phyloP scores from a whole-genome alignment of 2,113 vertebrate genomes.

The Colossoma macropomum region DNA sequence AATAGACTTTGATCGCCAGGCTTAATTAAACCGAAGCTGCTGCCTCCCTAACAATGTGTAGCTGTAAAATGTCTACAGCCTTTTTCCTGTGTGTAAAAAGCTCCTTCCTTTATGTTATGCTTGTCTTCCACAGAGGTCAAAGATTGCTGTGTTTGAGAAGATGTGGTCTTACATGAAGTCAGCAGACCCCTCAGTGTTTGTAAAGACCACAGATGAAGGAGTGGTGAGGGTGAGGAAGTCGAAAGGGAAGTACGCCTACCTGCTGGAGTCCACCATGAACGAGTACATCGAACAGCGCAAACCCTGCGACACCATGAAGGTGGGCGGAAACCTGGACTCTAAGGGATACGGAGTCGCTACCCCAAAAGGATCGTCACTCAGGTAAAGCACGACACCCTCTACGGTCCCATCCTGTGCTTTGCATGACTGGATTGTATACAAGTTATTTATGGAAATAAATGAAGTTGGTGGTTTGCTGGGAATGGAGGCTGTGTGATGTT shows the following conservation, averaged over 20 bases:
- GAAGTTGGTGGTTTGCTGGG: neutral
- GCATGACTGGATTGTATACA: slow-evolving; percentile 35
- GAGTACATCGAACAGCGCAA: slow-evolving; percentile 98
- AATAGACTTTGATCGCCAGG: neutral
- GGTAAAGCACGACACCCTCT: slow-evolving; percentile 79
- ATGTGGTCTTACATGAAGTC: slow-evolving; percentile 99
- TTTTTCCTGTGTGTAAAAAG: neutral
- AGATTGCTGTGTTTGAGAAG: slow-evolving; percentile 99
- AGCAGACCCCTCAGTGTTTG: slow-evolving; percentile 96
- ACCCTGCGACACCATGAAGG: slow-evolving; percentile 99
- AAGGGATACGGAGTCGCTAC: slow-evolving; percentile 99
- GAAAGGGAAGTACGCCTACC: slow-evolving; percentile 98
- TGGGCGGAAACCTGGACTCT: slow-evolving; percentile 99
- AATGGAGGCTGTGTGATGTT: slow-evolving; percentile 22
- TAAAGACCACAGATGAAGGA: slow-evolving; percentile 96
- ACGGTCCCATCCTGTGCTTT: slow-evolving; percentile 48
- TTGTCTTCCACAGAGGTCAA: slow-evolving; percentile 81
- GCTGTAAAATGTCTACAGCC: neutral
- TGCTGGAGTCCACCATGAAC: slow-evolving; percentile 98
- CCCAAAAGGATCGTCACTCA: slow-evolving; percentile 94
- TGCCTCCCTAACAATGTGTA: neutral
- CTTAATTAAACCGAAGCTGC: neutral
- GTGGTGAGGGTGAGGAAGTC: slow-evolving; percentile 96
- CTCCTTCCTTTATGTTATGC: neutral
- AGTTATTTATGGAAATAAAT: slow-evolving; percentile 9